These are phyloP conservation scores for Lagenorhynchus albirostris DNA, from an alignment of 2,113 vertebrate genomes.

Conservation along the genomic window DNA sequence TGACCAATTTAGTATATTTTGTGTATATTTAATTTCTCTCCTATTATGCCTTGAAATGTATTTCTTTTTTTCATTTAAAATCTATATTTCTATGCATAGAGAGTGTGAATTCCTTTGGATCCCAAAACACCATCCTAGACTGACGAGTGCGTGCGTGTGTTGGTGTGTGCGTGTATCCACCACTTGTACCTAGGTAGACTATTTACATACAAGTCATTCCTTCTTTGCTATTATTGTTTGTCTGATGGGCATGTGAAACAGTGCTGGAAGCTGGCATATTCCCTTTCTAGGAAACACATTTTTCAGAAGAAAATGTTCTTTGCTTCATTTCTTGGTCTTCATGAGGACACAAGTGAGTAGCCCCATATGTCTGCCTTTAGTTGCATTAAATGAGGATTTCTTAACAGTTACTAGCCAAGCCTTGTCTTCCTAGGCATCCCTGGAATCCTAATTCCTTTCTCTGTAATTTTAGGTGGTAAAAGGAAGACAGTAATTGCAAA, in stretches of 20 bases:
- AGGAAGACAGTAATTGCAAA: not conserved
- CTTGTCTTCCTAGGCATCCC: not conserved
- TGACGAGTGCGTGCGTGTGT: not conserved
- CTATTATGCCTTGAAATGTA: not conserved
- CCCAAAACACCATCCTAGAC: not conserved
- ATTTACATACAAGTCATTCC: not conserved
- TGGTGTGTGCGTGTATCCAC: not conserved
- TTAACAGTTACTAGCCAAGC: not conserved
- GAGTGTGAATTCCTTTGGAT: not conserved
- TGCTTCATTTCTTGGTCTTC: not conserved
- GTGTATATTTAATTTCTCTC: not conserved
- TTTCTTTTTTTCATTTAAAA: not conserved
- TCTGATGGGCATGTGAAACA: not conserved
- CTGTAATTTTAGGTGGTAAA: not conserved
- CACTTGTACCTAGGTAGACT: not conserved
- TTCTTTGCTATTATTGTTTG: not conserved
- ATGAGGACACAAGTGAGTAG: not conserved
- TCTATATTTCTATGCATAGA: not conserved
- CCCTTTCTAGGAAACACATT: not conserved
- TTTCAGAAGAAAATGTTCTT: not conserved
- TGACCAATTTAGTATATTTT: not conserved
- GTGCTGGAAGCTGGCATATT: not conserved
- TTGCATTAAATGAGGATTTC: not conserved
- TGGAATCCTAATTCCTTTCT: not conserved
- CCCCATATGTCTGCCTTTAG: not conserved